Evolutionary conservation across 2,888 invertebrate genomes (phyloP).

Genomic region (Leptogaster cylindrica): DNA sequence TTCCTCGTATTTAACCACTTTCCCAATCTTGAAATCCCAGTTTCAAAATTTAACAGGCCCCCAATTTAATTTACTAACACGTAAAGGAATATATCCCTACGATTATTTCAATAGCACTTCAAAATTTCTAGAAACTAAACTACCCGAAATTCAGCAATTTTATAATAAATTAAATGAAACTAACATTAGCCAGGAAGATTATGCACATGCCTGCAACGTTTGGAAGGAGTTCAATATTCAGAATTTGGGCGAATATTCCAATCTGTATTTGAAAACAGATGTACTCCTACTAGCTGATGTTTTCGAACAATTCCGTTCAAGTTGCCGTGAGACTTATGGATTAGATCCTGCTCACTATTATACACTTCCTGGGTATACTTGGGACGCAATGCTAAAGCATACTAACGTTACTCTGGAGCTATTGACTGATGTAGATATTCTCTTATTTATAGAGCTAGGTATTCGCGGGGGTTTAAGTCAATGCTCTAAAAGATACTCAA

Average conservation of each 20-base stretch:
- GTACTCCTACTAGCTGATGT: background rate
- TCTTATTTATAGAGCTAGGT: background rate
- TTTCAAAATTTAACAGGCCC: background rate
- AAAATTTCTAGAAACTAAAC: conserved; percentile 5
- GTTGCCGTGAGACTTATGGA: background rate
- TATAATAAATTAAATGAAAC: background rate
- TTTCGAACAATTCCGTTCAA: background rate
- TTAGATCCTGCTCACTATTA: background rate
- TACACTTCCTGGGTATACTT: background rate
- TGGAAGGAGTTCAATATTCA: too few species aligned
- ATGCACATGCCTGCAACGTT: too few species aligned
- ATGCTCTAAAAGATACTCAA: background rate
- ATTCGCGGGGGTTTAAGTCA: background rate
- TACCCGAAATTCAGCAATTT: background rate
- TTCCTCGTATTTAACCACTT: background rate
- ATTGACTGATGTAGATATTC: conserved; percentile 5
- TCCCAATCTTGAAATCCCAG: background rate
- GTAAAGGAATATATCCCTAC: conserved; percentile 8
- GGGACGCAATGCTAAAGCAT: conserved; percentile 1
- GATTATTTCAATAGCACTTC: background rate
- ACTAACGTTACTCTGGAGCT: background rate
- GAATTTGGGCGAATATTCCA: too few species aligned
- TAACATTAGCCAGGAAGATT: conserved; percentile 1
- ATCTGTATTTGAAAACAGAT: conserved; percentile 1
- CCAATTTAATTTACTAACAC: conserved; percentile 8